phyloP scores from a whole-genome alignment of 2,888 invertebrate genomes.

The Trissoscelio sp. region DNA sequence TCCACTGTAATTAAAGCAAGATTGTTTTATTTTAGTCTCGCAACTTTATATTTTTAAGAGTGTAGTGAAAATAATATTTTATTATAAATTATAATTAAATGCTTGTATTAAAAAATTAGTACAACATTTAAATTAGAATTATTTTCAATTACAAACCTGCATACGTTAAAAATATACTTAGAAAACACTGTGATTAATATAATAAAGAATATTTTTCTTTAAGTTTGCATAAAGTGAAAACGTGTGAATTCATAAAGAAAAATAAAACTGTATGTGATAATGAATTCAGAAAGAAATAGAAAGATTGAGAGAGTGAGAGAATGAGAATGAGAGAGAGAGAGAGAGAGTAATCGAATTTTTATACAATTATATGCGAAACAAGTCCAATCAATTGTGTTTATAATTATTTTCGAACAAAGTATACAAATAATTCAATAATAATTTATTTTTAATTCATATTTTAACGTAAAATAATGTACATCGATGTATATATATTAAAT shows the following conservation, averaged over 20 bases:
- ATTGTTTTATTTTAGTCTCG: no score
- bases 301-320: slow-evolving; percentile 26
- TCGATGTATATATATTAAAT: slow-evolving; percentile 46
- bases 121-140: no score
- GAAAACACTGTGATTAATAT: background rate
- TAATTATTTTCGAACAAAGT: no score
- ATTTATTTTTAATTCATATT: no score
- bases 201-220: slow-evolving; percentile 60
- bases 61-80: no score
- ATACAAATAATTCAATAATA: background rate
- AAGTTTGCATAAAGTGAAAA: slow-evolving; percentile 66
- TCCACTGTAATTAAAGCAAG: no score
- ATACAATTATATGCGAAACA: background rate
- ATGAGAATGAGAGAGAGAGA: slow-evolving; percentile 43
- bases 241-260: slow-evolving; percentile 34
- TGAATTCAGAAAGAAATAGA: slow-evolving; percentile 32
- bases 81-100: no score
- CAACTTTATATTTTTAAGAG: no score
- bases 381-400: background rate
- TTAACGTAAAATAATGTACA: no score
- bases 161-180: slow-evolving; percentile 27
- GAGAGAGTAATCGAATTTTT: slow-evolving; percentile 54
- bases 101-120: no score
- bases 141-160: slow-evolving; percentile 6
- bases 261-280: slow-evolving; percentile 40